phyloP scores from a whole-genome alignment of 1,140 invertebrate species.

The Globodera rostochiensis region DNA sequence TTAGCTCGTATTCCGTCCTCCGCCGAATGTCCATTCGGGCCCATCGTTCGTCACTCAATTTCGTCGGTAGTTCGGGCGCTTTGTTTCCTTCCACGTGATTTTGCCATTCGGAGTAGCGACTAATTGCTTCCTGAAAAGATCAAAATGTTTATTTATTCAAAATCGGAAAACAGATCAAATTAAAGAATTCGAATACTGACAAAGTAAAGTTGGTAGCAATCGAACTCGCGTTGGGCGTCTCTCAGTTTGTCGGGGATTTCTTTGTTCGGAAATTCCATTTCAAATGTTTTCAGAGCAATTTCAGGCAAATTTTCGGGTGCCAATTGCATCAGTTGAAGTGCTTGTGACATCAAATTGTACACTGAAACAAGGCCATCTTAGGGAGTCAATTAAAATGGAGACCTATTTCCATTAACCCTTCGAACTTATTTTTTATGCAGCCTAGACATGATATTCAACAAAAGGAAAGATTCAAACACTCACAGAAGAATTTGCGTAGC shows the following conservation, averaged over 20 bases:
- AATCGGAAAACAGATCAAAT: conserved; percentile 4
- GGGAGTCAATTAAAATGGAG: not conserved
- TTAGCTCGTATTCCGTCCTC: conserved; percentile 48
- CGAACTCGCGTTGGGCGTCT: conserved; percentile 38
- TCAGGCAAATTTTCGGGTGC: conserved; percentile 32
- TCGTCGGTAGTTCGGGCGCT: conserved; percentile 42
- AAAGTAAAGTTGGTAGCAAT: conserved; percentile 51
- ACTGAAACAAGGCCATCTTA: conserved; percentile 18
- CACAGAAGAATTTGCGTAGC: conserved; percentile 47
- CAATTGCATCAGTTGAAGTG: conserved; percentile 40
- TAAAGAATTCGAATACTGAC: conserved; percentile 24
- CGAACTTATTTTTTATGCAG: not conserved
- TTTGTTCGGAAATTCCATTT: conserved; percentile 20
- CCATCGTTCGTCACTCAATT: conserved; percentile 49
- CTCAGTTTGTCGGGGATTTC: conserved; percentile 17
- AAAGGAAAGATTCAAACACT: conserved; percentile 7
- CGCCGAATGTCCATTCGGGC: conserved; percentile 44
- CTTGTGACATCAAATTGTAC: conserved; percentile 43
- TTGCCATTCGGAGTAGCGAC: conserved; percentile 36
- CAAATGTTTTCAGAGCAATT: conserved; percentile 29
- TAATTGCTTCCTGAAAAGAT: conserved; percentile 39
- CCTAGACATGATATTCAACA: no score
- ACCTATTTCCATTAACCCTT: not conserved
- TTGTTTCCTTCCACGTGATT: conserved; percentile 36
- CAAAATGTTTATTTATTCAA: not conserved